Conservation (phyloP, 2,113 vertebrate species). For the Notechis scutatus region DNA sequence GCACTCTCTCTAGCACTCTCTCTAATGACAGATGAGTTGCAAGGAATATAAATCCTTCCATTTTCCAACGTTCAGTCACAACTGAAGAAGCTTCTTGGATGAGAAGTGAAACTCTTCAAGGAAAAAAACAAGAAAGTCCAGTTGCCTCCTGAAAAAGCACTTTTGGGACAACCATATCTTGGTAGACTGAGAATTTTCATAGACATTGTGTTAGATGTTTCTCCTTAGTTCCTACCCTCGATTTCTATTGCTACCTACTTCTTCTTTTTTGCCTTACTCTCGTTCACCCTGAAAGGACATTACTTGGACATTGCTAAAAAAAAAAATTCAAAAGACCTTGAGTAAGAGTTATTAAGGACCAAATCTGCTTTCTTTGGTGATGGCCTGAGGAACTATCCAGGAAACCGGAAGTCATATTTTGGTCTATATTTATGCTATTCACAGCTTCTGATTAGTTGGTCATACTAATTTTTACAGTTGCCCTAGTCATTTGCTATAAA, state of each 20-base stretch:
- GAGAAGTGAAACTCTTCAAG: not conserved
- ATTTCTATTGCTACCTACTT: not conserved
- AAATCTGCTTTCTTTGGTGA: not conserved
- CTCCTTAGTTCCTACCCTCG: not conserved
- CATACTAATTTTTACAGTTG: not conserved
- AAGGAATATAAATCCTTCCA: not conserved
- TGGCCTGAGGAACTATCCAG: not conserved
- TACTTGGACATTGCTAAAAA: not conserved
- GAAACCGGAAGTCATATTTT: not conserved
- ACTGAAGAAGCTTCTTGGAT: not conserved
- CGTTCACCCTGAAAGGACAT: not conserved
- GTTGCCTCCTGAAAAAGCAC: not conserved
- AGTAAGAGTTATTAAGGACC: not conserved
- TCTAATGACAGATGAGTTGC: not conserved
- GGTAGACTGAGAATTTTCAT: not conserved
- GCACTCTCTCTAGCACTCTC: too few species aligned
- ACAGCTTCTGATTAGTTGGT: not conserved
- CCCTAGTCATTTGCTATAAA: not conserved
- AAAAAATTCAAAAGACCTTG: not conserved
- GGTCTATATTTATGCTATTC: not conserved
- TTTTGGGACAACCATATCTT: not conserved
- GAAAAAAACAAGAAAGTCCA: not conserved
- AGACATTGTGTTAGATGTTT: not conserved
- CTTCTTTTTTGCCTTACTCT: not conserved
- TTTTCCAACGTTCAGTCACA: not conserved